Conservation (phyloP, 2,797 vertebrate genomes). For the Liasis olivaceus region DNA sequence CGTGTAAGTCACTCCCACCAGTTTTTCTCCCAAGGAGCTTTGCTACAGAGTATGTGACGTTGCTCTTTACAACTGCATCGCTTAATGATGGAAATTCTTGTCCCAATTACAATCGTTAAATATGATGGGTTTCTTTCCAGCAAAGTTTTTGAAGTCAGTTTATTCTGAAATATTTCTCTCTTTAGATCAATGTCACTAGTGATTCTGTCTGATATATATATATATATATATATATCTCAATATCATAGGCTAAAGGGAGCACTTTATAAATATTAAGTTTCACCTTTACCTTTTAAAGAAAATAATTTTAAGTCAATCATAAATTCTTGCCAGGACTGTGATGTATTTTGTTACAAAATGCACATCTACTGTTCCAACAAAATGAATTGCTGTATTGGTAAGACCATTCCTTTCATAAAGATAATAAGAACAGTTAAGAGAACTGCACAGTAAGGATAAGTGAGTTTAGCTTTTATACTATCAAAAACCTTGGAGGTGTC, state of each 20-base stretch:
- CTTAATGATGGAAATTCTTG: too few species aligned
- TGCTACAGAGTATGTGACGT: too few species aligned
- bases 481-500: background rate
- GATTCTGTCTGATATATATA: background rate
- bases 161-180: background rate
- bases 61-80: too few species aligned
- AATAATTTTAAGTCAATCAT: background rate
- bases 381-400: background rate
- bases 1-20: too few species aligned
- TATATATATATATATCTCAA: too few species aligned
- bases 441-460: constrained; percentile 5
- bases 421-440: background rate
- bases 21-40: too few species aligned
- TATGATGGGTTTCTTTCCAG: background rate
- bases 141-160: background rate
- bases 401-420: background rate
- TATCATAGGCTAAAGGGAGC: background rate
- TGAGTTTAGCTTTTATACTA: background rate
- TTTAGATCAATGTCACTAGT: background rate
- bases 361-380: background rate
- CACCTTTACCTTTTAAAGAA: background rate
- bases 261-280: constrained; percentile 1
- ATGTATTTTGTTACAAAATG: background rate
- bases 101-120: background rate
- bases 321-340: background rate